phyloP scores from a whole-genome alignment of 2,888 invertebrate species.

The Linnaemya tessellans region DNA sequence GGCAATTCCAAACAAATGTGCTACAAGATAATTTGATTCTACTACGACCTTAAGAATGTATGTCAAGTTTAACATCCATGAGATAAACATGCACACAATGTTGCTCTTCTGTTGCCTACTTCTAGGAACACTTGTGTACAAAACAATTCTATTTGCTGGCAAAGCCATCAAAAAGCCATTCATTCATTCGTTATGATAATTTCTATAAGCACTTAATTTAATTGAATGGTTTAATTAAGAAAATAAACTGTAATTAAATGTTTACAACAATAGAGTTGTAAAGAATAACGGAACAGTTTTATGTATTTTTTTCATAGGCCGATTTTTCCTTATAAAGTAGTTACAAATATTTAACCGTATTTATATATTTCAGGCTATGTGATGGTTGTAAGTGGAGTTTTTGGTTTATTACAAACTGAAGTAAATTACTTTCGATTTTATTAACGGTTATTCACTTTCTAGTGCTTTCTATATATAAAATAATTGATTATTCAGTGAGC shows the following conservation, averaged over 20 bases:
- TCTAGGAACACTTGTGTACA: background rate
- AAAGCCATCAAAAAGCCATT: background rate
- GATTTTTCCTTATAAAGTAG: background rate
- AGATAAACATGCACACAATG: background rate
- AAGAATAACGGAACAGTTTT: no score
- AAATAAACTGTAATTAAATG: background rate
- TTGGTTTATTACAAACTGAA: no score
- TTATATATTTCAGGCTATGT: no score
- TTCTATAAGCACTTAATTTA: constrained; percentile 24
- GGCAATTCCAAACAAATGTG: background rate
- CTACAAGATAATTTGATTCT: background rate
- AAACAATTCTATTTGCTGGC: background rate
- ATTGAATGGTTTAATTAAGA: background rate
- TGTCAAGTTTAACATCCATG: constrained; percentile 19
- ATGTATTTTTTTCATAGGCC: no score
- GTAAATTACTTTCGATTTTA: no score
- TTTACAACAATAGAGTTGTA: background rate
- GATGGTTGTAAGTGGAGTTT: no score
- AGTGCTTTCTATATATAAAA: no score
- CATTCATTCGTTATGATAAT: constrained; percentile 10
- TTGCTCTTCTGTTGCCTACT: constrained; percentile 1
- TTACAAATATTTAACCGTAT: background rate
- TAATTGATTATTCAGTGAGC: no score
- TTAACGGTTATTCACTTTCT: no score
- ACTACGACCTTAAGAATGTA: constrained; percentile 9